A percentile compares a stretch with the other conserved stretches of the same genome.
Conservation (phyloP, 2,888 invertebrate species). For the Pinctada fucata region DNA sequence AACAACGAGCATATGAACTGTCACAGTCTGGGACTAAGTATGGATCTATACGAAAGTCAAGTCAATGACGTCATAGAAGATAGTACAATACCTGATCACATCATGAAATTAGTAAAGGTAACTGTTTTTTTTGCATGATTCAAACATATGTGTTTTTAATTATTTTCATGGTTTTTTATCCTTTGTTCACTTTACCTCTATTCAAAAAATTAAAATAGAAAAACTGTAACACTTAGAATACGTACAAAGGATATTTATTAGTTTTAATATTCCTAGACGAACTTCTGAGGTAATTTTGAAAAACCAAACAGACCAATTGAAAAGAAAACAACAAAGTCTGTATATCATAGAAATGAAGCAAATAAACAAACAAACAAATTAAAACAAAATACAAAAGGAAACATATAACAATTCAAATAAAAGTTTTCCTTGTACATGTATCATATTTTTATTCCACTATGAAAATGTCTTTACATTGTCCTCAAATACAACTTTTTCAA, state of each 20-base stretch:
- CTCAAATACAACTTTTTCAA: neutral
- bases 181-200: neutral
- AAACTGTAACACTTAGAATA: too few species aligned
- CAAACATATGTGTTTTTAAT: neutral
- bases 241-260: too few species aligned
- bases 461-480: neutral
- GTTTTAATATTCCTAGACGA: too few species aligned
- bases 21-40: constrained; percentile 24
- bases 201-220: neutral
- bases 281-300: too few species aligned
- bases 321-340: too few species aligned
- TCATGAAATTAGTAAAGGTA: neutral
- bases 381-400: neutral
- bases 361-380: neutral
- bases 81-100: constrained; percentile 30
- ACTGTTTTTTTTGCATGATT: neutral
- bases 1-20: constrained; percentile 21
- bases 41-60: constrained; percentile 47
- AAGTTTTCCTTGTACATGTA: too few species aligned
- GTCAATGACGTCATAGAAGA: constrained; percentile 44
- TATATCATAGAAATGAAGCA: too few species aligned
- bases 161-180: neutral
- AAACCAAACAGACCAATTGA: too few species aligned
- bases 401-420: neutral
- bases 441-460: neutral